Conservation (phyloP, 1,140 invertebrate species). For the Brachionus angularis region DNA sequence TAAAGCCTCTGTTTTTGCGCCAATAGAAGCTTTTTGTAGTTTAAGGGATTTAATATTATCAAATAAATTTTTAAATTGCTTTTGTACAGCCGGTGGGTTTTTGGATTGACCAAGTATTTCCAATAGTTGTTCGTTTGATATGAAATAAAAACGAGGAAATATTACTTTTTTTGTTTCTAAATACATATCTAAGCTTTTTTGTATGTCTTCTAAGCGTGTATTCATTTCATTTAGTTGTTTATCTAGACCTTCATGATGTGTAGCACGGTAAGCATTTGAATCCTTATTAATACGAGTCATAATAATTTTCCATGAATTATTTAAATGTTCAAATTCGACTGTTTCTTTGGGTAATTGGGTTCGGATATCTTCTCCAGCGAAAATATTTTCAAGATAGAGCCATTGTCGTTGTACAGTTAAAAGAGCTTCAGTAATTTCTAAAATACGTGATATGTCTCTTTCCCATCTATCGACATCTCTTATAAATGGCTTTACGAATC, state of each 20-base stretch:
- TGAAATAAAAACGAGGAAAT: slow-evolving; percentile 60
- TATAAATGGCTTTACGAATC: slow-evolving; percentile 77
- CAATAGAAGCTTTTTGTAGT: slow-evolving; percentile 51
- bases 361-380: slow-evolving; percentile 58
- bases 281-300: slow-evolving; percentile 54
- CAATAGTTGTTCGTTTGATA: slow-evolving; percentile 59
- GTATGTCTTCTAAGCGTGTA: slow-evolving; percentile 57
- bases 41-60: slow-evolving; percentile 58
- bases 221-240: slow-evolving; percentile 58
- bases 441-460: slow-evolving; percentile 69
- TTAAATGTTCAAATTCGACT: slow-evolving; percentile 57
- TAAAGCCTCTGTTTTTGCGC: slow-evolving; percentile 57
- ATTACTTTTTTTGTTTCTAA: slow-evolving; percentile 59
- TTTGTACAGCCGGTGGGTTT: slow-evolving; percentile 57
- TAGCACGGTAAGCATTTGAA: slow-evolving; percentile 55
- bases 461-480: slow-evolving; percentile 77
- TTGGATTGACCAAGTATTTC: slow-evolving; percentile 59
- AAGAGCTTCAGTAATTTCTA: slow-evolving; percentile 71
- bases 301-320: slow-evolving; percentile 56
- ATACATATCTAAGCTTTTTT: slow-evolving; percentile 59
- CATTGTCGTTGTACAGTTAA: slow-evolving; percentile 73
- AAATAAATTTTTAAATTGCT: slow-evolving; percentile 59
- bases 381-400: slow-evolving; percentile 68
- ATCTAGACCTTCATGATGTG: slow-evolving; percentile 53
- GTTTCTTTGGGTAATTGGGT: slow-evolving; percentile 58